Evolutionary conservation across 2,797 vertebrate genomes (phyloP).

Genomic region (Ambastaia sidthimunki): DNA sequence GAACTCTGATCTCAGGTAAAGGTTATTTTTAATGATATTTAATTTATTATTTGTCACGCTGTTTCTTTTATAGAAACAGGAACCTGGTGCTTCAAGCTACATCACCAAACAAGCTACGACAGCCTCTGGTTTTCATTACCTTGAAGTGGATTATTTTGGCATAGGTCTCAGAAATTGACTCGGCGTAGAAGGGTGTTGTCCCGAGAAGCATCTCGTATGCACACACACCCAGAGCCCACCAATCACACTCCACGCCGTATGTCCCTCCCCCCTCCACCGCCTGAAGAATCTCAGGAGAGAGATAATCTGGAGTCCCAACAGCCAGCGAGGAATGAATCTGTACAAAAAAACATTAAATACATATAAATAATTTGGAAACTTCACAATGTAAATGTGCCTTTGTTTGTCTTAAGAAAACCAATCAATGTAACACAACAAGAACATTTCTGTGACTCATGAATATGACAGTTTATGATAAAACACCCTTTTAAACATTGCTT

Average conservation of each 20-base stretch:
- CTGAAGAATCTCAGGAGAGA: conserved; percentile 87
- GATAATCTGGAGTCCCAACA: conserved; percentile 88
- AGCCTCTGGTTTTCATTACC: conserved; percentile 65
- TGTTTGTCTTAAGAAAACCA: too few species aligned
- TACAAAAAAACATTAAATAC: not conserved
- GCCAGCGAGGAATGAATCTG: conserved; percentile 83
- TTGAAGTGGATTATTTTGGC: conserved; percentile 87
- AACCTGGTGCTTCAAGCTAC: too few species aligned
- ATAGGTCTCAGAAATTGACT: conserved; percentile 85
- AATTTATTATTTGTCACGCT: too few species aligned
- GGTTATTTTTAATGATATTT: too few species aligned
- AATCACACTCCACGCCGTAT: conserved; percentile 87
- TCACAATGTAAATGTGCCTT: not conserved
- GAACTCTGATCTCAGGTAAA: too few species aligned
- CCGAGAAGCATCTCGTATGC: conserved; percentile 88
- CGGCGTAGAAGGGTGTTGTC: conserved; percentile 85
- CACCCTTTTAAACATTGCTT: too few species aligned
- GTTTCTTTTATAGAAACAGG: too few species aligned
- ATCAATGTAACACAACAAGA: too few species aligned
- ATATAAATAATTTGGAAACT: not conserved
- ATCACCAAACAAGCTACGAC: too few species aligned
- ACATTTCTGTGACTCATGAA: not conserved
- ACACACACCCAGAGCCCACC: conserved; percentile 90
- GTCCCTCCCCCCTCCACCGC: conserved; percentile 80
- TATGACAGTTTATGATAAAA: too few species aligned